A percentile compares a stretch with the other conserved stretches of the same genome.
Conservation (phyloP, 1,140 invertebrate genomes). For the Meloidogyne floridensis region DNA sequence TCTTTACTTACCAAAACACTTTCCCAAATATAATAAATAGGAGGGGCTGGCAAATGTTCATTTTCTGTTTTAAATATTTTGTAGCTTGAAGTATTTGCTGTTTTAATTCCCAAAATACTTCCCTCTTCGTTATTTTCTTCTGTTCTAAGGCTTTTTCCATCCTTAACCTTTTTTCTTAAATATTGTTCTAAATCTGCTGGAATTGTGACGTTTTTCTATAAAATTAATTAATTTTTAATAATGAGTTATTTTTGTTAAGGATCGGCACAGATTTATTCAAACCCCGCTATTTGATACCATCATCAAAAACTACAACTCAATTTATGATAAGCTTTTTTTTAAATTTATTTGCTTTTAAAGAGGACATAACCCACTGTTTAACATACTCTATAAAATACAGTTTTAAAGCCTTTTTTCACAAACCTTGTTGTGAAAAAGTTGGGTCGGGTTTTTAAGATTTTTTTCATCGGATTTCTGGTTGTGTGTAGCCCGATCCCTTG, state of each 20-base stretch:
- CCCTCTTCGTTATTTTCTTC: constrained; percentile 7
- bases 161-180: background rate
- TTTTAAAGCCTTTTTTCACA: no score
- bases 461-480: no score
- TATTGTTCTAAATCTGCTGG: constrained; percentile 27
- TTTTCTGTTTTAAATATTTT: background rate
- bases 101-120: background rate
- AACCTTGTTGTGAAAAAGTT: no score
- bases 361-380: no score
- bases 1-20: constrained; percentile 44
- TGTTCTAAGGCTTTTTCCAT: constrained; percentile 13
- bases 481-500: no score
- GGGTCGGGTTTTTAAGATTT: no score
- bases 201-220: constrained; percentile 57
- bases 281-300: no score
- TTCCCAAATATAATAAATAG: constrained; percentile 46
- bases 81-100: background rate
- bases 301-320: no score
- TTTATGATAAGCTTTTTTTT: background rate
- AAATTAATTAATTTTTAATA: constrained; percentile 21
- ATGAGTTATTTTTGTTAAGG: no score
- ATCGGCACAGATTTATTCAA: no score
- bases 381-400: no score
- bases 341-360: no score
- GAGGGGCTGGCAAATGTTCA: constrained; percentile 16